Evolutionary conservation across 2,888 invertebrate species (phyloP).

Genomic region (Rhagonycha fulva): DNA sequence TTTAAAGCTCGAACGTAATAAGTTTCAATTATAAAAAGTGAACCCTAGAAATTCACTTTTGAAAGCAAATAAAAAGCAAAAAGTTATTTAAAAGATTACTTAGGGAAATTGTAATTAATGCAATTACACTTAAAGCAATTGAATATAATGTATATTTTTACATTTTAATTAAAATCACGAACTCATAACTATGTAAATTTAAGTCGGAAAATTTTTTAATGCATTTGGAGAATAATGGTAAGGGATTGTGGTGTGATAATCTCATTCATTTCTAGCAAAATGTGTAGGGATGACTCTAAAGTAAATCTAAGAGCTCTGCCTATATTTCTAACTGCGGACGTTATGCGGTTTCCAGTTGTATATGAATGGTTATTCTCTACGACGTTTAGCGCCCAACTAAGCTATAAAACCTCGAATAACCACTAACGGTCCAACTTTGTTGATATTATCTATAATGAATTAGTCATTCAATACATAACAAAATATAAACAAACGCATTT

Average conservation of each 20-base stretch:
- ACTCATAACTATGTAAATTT: neutral
- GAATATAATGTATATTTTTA: neutral
- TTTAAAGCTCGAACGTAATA: neutral
- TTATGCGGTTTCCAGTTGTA: conserved; percentile 47
- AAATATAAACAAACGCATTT: neutral
- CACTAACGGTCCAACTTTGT: conserved; percentile 43
- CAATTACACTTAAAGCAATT: neutral
- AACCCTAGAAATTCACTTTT: neutral
- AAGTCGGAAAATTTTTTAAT: neutral
- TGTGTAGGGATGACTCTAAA: conserved; percentile 23
- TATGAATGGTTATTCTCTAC: conserved; percentile 52
- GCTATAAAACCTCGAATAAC: conserved; percentile 49
- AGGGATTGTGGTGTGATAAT: conserved; percentile 15
- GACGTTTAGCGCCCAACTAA: conserved; percentile 52
- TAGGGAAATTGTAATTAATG: neutral
- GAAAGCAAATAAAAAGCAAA: neutral
- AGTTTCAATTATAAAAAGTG: neutral
- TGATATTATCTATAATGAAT: conserved; percentile 32
- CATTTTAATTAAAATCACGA: neutral
- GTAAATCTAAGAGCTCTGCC: conserved; percentile 31
- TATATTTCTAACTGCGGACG: conserved; percentile 37
- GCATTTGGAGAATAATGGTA: neutral
- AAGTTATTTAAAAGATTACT: neutral
- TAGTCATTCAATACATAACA: conserved; percentile 17
- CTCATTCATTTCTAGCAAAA: conserved; percentile 17